Percentiles rank a stretch among this genome's conserved stretches.
These are phyloP conservation scores for Apeira syringaria DNA, from an alignment of 2,888 invertebrate species.

Conservation along the genomic window DNA sequence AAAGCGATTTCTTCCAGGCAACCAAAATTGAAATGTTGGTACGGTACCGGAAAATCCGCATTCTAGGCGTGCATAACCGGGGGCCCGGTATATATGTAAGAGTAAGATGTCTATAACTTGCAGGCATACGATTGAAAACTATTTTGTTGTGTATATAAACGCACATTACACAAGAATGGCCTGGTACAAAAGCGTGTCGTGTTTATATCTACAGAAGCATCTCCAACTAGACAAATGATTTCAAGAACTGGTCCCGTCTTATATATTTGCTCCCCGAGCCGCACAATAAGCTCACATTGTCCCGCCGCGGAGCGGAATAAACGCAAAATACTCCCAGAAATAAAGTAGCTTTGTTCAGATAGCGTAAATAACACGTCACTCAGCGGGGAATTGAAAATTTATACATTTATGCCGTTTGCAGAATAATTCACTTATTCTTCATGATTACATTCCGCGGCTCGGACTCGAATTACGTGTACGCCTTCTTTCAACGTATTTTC, in stretches of 20 bases:
- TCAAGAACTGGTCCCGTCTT: background rate
- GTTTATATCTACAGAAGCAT: too few species aligned
- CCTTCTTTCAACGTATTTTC: constrained; percentile 4
- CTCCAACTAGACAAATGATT: background rate
- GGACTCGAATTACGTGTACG: constrained; percentile 24
- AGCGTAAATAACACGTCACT: constrained; percentile 49
- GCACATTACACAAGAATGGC: too few species aligned
- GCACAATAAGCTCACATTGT: constrained; percentile 1
- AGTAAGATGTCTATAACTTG: too few species aligned
- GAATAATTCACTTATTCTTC: constrained; percentile 33
- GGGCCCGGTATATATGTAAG: too few species aligned
- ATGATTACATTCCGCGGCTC: constrained; percentile 36
- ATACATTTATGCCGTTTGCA: constrained; percentile 38
- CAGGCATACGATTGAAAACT: too few species aligned
- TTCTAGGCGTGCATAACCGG: too few species aligned
- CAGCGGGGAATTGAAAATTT: constrained; percentile 48
- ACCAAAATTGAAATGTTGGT: too few species aligned
- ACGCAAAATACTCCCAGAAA: constrained; percentile 16
- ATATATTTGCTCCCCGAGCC: background rate
- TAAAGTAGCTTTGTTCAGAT: constrained; percentile 39
- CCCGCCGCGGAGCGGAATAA: constrained; percentile 7
- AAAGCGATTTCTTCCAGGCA: too few species aligned
- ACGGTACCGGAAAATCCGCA: too few species aligned
- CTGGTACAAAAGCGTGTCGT: too few species aligned
- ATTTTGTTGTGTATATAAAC: too few species aligned